Percentiles rank a stretch among this genome's conserved stretches.
phyloP scores from a whole-genome alignment of 2,888 invertebrate genomes.

The Nemoura dubitans region DNA sequence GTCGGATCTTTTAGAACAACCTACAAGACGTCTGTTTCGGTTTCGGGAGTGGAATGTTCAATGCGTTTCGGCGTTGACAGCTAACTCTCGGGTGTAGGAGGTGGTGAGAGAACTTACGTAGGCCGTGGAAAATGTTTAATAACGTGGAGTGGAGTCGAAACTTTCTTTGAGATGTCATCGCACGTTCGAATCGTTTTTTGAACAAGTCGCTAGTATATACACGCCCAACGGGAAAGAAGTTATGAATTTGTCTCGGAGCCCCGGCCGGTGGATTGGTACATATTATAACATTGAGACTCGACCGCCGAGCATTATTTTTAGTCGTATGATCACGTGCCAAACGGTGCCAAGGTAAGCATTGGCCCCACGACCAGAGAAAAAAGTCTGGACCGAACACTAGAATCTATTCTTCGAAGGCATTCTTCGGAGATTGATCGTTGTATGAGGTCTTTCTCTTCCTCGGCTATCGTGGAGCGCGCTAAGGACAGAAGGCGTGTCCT shows the following conservation, averaged over 20 bases:
- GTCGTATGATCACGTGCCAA: conserved; percentile 16
- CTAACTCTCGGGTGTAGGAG: background rate
- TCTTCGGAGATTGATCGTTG: background rate
- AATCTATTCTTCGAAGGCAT: no score
- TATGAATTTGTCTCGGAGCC: background rate
- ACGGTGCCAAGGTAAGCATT: conserved; percentile 20
- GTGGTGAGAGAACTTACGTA: background rate
- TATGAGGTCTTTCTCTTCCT: background rate
- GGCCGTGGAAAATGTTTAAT: background rate
- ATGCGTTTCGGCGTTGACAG: no score
- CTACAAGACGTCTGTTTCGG: background rate
- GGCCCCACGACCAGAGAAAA: background rate
- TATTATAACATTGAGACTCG: background rate
- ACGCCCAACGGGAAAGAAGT: conserved; percentile 5
- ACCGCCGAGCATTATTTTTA: conserved; percentile 4
- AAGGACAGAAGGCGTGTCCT: background rate
- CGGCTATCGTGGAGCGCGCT: background rate
- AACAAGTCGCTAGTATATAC: background rate
- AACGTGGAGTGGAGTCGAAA: background rate
- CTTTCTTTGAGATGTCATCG: background rate
- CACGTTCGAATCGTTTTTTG: background rate
- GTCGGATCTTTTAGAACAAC: background rate
- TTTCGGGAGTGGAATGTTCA: background rate
- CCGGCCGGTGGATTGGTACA: background rate
- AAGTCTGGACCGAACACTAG: background rate